phyloP scores from a whole-genome alignment of 2,797 vertebrate species.

The Chelmon rostratus region DNA sequence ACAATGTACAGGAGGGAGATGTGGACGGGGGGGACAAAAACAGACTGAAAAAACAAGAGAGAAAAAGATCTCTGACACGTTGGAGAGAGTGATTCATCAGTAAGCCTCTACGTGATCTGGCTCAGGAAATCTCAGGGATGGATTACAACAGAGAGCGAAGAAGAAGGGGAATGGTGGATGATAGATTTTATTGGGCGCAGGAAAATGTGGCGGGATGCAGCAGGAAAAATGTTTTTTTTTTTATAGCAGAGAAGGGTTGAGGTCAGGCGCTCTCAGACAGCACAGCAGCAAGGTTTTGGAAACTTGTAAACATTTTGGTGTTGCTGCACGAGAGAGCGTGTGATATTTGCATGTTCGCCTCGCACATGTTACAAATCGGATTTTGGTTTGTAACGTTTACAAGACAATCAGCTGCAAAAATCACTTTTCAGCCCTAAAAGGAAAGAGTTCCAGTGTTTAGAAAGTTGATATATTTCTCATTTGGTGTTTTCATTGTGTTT shows the following conservation, averaged over 20 bases:
- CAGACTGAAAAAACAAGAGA: constrained; percentile 1
- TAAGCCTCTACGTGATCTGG: constrained; percentile 11
- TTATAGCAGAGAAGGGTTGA: constrained; percentile 12
- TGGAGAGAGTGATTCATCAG: constrained; percentile 46
- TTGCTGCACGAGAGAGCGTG: neutral
- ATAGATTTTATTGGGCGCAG: constrained; percentile 32
- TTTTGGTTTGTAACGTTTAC: neutral
- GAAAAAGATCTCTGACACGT: constrained; percentile 12
- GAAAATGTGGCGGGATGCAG: constrained; percentile 44
- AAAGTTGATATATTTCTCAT: neutral
- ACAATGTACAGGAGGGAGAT: neutral
- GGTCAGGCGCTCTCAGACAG: constrained; percentile 11
- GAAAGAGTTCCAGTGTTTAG: neutral
- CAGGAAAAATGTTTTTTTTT: constrained; percentile 31
- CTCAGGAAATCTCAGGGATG: constrained; percentile 13
- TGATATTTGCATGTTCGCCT: neutral
- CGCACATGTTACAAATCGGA: neutral
- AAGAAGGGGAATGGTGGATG: neutral
- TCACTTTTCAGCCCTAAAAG: constrained; percentile 1
- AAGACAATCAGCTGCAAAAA: neutral
- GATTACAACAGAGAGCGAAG: neutral
- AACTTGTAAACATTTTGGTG: constrained; percentile 1
- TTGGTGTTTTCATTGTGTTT: constrained; percentile 8
- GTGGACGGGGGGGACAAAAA: constrained; percentile 6
- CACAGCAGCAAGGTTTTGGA: constrained; percentile 16